Evolutionary conservation across 2,797 vertebrate species (phyloP).

Genomic region (Sciaenops ocellatus): DNA sequence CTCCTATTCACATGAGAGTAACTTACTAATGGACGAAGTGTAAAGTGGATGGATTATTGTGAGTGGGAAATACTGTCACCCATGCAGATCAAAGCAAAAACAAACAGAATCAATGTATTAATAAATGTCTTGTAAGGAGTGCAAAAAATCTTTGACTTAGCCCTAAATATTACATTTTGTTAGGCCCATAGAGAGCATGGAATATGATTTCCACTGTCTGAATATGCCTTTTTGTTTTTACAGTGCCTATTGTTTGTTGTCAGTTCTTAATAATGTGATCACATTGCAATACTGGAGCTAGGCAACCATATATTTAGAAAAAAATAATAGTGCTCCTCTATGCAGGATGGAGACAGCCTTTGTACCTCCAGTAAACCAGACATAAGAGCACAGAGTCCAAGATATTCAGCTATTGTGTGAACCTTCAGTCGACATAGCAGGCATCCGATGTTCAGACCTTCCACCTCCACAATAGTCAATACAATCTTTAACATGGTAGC

Average conservation of each 20-base stretch:
- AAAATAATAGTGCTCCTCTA: background rate
- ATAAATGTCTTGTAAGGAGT: background rate
- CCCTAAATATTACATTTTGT: background rate
- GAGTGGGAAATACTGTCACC: background rate
- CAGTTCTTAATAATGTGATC: background rate
- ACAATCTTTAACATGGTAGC: constrained; percentile 1
- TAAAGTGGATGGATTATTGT: background rate
- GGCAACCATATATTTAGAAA: background rate
- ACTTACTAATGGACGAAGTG: background rate
- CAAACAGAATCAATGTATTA: constrained; percentile 6
- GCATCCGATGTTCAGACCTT: constrained; percentile 3
- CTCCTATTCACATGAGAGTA: background rate
- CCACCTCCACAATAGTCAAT: constrained; percentile 27
- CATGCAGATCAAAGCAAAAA: background rate
- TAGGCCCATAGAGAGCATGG: too few species aligned
- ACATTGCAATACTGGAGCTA: background rate
- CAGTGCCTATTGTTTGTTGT: background rate
- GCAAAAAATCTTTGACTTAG: background rate
- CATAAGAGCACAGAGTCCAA: background rate
- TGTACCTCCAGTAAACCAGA: constrained; percentile 11
- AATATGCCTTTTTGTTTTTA: background rate
- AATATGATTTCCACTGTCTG: background rate
- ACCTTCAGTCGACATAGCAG: background rate
- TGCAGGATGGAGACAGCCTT: background rate
- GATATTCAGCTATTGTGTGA: background rate